Evolutionary conservation across 2,797 vertebrate genomes (phyloP), one percentile per base, ranked within the genome.

Genomic region (Eremophila alpestris): DNA sequence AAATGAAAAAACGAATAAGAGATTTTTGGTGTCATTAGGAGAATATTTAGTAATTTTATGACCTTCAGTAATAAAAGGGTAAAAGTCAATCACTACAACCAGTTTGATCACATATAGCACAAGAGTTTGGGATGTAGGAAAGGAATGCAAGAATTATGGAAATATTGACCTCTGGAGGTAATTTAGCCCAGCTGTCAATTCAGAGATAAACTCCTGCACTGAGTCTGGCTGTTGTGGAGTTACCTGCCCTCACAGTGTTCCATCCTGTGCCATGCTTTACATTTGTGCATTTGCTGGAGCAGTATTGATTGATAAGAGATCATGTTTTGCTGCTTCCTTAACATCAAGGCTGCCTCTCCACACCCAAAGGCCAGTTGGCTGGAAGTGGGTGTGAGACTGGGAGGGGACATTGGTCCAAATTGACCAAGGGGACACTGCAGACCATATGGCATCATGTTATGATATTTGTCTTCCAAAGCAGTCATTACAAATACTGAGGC

Each of bases 321-420:
- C 13, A 2, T 5, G 4, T 60, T 79, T 58, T 55, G 27, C 13
- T 46, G 1, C 23, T 46, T 49, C 4, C 7, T 36, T 12, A 55
- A 4, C 20, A n/a, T 27, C 11, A 46, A 54, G 12, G 9, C 36
- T 76, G 30, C 27, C 30, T 46, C 16, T 85, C 36, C n/a, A 32
- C 6, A 13, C 10, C 13, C 27, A 63, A 76, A 77, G 10, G 15
- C 6, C 51, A 36, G 4, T 3, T 80, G 13, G 7, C 23, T 84
- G 26, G 3, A 22, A 8, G 4, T 55, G 17, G 7, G 3, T 5
- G 45, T 19, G 10, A 41, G 19, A 1, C 3, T 64, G 18, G 11
- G 24, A 70, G 16, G 5, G 2, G 4, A 55, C 23, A 23, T 4
- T 32, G 41, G 23, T 26, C 20, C 49, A n/a, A 46, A 88, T 0